A percentile compares a stretch with the other conserved stretches of the same genome.
Conservation (phyloP, 92 coral and sea anemone species). For the Parazoanthus darwini region DNA sequence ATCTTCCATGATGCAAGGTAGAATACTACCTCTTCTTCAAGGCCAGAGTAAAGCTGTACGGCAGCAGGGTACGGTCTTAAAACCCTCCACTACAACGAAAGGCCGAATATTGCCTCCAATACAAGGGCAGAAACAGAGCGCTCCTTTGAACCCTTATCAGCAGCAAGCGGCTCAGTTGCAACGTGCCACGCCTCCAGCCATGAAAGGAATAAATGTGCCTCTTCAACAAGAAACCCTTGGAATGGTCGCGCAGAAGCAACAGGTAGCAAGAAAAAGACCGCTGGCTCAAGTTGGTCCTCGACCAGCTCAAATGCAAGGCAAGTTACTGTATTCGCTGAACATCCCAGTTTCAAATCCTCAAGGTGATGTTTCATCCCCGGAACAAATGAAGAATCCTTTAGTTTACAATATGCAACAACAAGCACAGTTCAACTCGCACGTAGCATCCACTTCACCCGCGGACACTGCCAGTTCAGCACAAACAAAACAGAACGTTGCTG, state of each 20-base stretch:
- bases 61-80: not conserved
- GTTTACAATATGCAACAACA: conserved; percentile 2
- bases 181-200: not conserved
- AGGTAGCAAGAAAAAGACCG: not conserved
- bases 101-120: not conserved
- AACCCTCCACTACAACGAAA: not conserved
- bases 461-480: not conserved
- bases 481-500: not conserved
- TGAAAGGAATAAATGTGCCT: not conserved
- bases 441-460: not conserved
- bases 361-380: not conserved
- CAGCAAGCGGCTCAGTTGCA: not conserved
- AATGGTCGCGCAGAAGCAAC: not conserved
- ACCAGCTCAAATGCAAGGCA: conserved; percentile 16
- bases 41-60: conserved; percentile 7
- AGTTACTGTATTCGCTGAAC: not conserved
- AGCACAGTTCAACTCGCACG: not conserved
- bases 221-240: conserved; percentile 1
- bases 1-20: not conserved
- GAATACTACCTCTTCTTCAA: not conserved
- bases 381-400: conserved; percentile 23
- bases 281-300: not conserved
- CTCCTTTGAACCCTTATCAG: not conserved
- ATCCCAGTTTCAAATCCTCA: not conserved
- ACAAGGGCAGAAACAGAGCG: not conserved